phyloP scores from a whole-genome alignment of 1,140 invertebrate species.

The Scaptomyza montana region DNA sequence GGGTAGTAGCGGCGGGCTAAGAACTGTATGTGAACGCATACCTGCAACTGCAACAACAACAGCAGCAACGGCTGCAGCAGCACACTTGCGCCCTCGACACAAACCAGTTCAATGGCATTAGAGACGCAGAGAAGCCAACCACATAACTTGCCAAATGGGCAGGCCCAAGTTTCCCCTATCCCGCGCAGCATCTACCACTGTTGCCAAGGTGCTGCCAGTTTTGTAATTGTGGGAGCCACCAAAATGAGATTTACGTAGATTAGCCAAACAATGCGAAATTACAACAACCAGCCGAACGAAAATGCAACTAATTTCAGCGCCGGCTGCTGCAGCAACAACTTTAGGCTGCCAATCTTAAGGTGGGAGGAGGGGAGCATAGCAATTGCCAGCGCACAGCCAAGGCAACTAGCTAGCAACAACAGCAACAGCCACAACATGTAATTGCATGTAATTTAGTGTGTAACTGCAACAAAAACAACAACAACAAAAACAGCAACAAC shows the following conservation, averaged over 20 bases:
- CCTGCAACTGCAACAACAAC: constrained; percentile 39
- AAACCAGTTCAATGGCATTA: constrained; percentile 74
- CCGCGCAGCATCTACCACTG: background rate
- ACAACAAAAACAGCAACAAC: constrained; percentile 39
- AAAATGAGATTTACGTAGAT: constrained; percentile 78
- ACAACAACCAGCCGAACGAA: constrained; percentile 50
- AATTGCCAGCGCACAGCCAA: constrained; percentile 36
- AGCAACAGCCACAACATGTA: constrained; percentile 52
- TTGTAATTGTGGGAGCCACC: constrained; percentile 77
- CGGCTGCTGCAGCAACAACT: constrained; percentile 41
- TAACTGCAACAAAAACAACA: constrained; percentile 66
- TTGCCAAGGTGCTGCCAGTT: constrained; percentile 4
- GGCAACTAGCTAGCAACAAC: constrained; percentile 8
- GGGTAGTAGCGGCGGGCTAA: background rate
- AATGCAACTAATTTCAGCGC: constrained; percentile 63
- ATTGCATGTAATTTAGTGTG: constrained; percentile 82
- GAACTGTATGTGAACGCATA: constrained; percentile 33
- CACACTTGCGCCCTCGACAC: constrained; percentile 70
- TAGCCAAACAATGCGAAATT: constrained; percentile 82
- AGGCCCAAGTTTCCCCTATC: constrained; percentile 54
- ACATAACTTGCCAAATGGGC: constrained; percentile 77
- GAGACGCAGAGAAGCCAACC: constrained; percentile 45
- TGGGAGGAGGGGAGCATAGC: constrained; percentile 2
- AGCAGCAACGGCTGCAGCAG: background rate
- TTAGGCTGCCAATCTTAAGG: constrained; percentile 58